These are phyloP conservation scores for Medauroidea extradentata DNA, from an alignment of 1,140 invertebrate genomes.

Conservation along the genomic window DNA sequence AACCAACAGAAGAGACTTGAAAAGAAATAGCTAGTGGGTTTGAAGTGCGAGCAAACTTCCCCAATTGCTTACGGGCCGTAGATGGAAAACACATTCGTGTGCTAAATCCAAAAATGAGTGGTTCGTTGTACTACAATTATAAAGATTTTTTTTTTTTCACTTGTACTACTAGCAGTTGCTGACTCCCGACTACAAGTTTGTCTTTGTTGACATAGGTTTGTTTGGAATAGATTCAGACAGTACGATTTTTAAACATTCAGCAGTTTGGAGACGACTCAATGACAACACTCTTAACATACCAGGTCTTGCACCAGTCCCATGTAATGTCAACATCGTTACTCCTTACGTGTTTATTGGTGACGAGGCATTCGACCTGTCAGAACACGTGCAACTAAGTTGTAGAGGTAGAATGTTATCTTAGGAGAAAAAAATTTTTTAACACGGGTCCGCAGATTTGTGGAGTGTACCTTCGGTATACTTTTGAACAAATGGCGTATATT, in stretches of 20 bases:
- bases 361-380: slow-evolving; percentile 42
- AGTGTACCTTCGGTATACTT: slow-evolving; percentile 43
- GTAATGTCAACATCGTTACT: slow-evolving; percentile 1
- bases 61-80: slow-evolving; percentile 33
- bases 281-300: slow-evolving; percentile 10
- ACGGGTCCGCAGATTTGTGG: slow-evolving; percentile 39
- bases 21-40: slow-evolving; percentile 27
- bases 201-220: slow-evolving; percentile 37
- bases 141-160: slow-evolving; percentile 37
- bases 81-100: slow-evolving; percentile 38
- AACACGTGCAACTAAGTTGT: slow-evolving; percentile 37
- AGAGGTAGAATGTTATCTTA: slow-evolving; percentile 19
- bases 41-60: slow-evolving; percentile 32
- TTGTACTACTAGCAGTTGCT: slow-evolving; percentile 37
- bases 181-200: slow-evolving; percentile 41
- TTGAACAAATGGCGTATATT: slow-evolving; percentile 29
- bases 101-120: slow-evolving; percentile 21
- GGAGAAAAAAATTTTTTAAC: slow-evolving; percentile 33
- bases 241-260: slow-evolving; percentile 24
- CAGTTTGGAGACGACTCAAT: slow-evolving; percentile 5
- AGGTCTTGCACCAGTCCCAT: neutral
- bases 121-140: slow-evolving; percentile 38
- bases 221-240: slow-evolving; percentile 32
- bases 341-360: slow-evolving; percentile 43
- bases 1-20: slow-evolving; percentile 29